Evolutionary conservation across 2,113 vertebrate genomes (phyloP).

Genomic region (Protomyctophum bolini): DNA sequence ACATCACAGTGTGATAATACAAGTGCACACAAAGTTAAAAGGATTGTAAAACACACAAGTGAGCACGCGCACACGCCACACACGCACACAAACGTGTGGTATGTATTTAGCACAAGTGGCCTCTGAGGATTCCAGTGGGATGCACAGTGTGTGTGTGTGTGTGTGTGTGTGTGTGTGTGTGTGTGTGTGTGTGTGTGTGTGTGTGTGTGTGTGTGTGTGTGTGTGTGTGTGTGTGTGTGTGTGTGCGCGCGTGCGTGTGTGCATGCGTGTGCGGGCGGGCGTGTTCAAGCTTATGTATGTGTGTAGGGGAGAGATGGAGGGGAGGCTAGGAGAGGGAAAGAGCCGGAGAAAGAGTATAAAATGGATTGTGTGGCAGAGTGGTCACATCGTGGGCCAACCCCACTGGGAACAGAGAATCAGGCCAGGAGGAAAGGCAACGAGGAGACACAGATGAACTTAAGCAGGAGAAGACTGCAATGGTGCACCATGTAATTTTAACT

Average conservation of each 20-base stretch:
- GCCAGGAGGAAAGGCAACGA: conserved; percentile 21
- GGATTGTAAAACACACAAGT: too few species aligned
- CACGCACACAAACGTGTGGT: too few species aligned
- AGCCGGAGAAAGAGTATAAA: conserved; percentile 28
- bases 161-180: neutral
- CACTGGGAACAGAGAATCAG: conserved; percentile 46
- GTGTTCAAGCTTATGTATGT: too few species aligned
- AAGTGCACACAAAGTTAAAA: too few species aligned
- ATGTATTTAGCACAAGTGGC: too few species aligned
- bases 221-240: neutral
- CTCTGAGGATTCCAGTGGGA: too few species aligned
- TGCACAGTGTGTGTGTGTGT: too few species aligned
- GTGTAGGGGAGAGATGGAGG: neutral
- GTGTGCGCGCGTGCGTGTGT: neutral
- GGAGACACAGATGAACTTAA: neutral
- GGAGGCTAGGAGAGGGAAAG: conserved; percentile 5
- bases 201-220: conserved; percentile 12
- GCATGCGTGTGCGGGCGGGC: neutral
- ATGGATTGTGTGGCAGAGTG: conserved; percentile 37
- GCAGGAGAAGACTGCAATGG: conserved; percentile 21
- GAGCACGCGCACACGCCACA: too few species aligned
- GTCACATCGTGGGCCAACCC: conserved; percentile 26
- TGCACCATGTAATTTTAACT: neutral
- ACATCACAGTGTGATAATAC: too few species aligned
- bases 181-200: conserved; percentile 9